These are phyloP conservation scores for Drosophila repleta DNA, from an alignment of 1,140 invertebrate species.

Conservation along the genomic window DNA sequence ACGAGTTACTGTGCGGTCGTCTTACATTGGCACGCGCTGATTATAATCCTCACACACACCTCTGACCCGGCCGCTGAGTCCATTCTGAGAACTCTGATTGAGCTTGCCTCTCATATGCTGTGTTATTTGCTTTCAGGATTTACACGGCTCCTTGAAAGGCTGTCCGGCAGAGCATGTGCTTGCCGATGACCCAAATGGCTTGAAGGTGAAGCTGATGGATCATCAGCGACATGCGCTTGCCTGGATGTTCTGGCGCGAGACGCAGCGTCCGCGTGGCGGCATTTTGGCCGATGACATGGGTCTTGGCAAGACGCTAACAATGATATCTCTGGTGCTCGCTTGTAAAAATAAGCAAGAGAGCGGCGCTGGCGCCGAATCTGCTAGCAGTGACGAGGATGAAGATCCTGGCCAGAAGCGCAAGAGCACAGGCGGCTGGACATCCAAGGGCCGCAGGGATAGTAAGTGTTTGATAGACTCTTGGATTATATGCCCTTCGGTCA, in stretches of 20 bases:
- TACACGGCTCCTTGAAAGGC: slow-evolving; percentile 89
- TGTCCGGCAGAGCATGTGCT: slow-evolving; percentile 87
- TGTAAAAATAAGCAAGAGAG: slow-evolving; percentile 67
- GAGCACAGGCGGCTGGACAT: slow-evolving; percentile 61
- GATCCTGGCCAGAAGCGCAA: slow-evolving; percentile 59
- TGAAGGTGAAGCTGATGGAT: slow-evolving; percentile 90
- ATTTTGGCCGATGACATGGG: slow-evolving; percentile 97
- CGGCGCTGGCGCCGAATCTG: slow-evolving; percentile 15
- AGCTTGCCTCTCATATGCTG: background rate
- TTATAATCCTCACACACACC: slow-evolving; percentile 37
- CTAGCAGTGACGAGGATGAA: slow-evolving; percentile 58
- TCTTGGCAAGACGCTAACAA: slow-evolving; percentile 95
- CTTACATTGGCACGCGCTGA: slow-evolving; percentile 31
- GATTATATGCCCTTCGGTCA: no score
- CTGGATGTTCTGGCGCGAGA: slow-evolving; percentile 96
- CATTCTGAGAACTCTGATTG: background rate
- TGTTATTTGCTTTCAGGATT: slow-evolving; percentile 84
- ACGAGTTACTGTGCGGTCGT: slow-evolving; percentile 69
- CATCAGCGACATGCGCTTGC: slow-evolving; percentile 94
- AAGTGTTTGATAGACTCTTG: slow-evolving; percentile 38
- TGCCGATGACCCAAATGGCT: slow-evolving; percentile 86
- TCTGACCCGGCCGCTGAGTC: background rate
- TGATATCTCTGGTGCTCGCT: slow-evolving; percentile 92
- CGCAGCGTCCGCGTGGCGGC: slow-evolving; percentile 92
- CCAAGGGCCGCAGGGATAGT: slow-evolving; percentile 79